A percentile compares a stretch with the other conserved stretches of the same genome.
phyloP scores from a whole-genome alignment of 2,888 invertebrate genomes.

The Petrolisthes cinctipes region DNA sequence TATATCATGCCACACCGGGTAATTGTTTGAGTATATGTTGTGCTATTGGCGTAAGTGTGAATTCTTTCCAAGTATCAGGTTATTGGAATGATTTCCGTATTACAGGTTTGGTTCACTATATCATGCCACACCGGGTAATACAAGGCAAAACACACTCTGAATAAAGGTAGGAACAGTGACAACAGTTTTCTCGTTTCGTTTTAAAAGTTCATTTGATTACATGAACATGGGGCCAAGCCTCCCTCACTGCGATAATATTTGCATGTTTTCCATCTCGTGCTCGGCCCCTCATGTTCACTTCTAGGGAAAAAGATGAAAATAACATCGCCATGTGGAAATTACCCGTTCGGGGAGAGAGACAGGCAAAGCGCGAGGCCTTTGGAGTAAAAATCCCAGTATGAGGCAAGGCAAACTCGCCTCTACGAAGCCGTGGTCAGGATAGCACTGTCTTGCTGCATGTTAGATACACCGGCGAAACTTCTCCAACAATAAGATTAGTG shows the following conservation, averaged over 20 bases:
- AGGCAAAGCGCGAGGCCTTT: neutral
- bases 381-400: neutral
- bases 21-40: no score
- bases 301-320: neutral
- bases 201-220: conserved; percentile 16
- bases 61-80: no score
- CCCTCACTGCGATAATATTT: neutral
- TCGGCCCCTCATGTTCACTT: neutral
- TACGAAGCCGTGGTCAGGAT: neutral
- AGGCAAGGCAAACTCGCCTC: neutral
- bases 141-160: no score
- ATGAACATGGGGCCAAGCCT: neutral
- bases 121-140: no score
- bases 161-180: no score
- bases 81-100: no score
- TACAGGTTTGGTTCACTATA: no score
- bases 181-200: neutral
- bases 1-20: no score
- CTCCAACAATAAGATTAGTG: conserved; percentile 48
- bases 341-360: conserved; percentile 14
- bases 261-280: conserved; percentile 16
- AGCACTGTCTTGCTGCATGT: conserved; percentile 30
- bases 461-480: conserved; percentile 41
- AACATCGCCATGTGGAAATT: neutral
- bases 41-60: no score